Evolutionary conservation across 2,113 vertebrate species (phyloP), one percentile per base, ranked within the genome.

Genomic region (Jacana jacana): DNA sequence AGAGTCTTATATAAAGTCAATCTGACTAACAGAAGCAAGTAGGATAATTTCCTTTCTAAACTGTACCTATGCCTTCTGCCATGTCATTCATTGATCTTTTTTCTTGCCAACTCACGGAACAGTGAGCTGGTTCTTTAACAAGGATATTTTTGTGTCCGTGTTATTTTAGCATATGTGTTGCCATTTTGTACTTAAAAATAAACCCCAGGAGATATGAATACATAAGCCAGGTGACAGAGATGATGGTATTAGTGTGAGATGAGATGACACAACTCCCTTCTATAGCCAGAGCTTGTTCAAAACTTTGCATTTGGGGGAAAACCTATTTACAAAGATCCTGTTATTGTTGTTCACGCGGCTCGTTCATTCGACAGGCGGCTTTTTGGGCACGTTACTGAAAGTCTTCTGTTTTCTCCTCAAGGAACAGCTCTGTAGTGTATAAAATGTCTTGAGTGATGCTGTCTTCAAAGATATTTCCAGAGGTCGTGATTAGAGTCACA

Each of bases 11-110:
- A 28, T 60, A 39, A 92, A 97, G 61, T 73, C 77, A 85, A 49
- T 90, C 61, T 88, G 73, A 95, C 55, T 85, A 82, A 79, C 52
- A 89, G 73, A 90, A 94, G 60, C n/a, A 71, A 93, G 64, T 55
- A 87, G 66, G 64, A 63, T 96, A 55, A 72, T 96, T 97, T 96
- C 88, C 79, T 86, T 90, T 91, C 81, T 83, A 49, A 91, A 81
- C 87, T 63, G 25, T 77, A 95, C 88, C 93, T 96, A 37, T 84
- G 30, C 86, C 83, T 94, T 84, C 65, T 77, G 58, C 86, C 72
- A 23, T 92, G 88, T 82, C 93, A 92, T 85, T 96, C 84, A 90
- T 25, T 92, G 80, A 81, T 90, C 37, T 92, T 80, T 91, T 91
- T 85, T 76, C 66, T 84, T 97, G 65, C 58, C 49, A 72, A 52